phyloP scores from a whole-genome alignment of 2,113 vertebrate genomes.

The Acanthochromis polyacanthus region DNA sequence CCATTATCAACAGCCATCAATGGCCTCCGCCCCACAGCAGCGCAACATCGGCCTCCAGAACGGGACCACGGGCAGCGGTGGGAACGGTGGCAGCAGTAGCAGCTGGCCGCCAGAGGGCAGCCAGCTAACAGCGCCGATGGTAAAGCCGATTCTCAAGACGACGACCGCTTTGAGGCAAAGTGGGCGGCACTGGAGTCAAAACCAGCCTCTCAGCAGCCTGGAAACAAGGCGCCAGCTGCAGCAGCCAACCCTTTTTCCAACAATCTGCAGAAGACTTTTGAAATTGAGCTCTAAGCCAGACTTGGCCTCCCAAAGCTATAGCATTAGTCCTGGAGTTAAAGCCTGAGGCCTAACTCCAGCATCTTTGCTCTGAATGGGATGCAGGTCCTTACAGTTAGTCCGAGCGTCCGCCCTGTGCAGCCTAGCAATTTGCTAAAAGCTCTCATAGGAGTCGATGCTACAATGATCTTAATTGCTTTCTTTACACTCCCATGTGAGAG shows the following conservation, averaged over 20 bases:
- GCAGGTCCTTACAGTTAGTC: constrained; percentile 19
- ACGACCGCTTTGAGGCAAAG: constrained; percentile 92
- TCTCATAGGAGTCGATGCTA: constrained; percentile 33
- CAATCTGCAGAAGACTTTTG: constrained; percentile 93
- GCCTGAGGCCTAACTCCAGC: constrained; percentile 39
- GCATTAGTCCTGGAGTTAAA: constrained; percentile 39
- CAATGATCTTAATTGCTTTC: constrained; percentile 58
- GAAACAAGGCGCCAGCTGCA: constrained; percentile 66
- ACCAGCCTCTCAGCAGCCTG: constrained; percentile 73
- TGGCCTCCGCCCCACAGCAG: constrained; percentile 67
- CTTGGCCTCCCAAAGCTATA: constrained; percentile 48
- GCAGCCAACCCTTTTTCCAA: constrained; percentile 91
- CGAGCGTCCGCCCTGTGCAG: constrained; percentile 15
- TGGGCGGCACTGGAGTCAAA: constrained; percentile 93
- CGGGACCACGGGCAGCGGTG: constrained; percentile 66
- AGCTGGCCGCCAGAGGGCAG: constrained; percentile 88
- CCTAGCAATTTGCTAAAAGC: constrained; percentile 43
- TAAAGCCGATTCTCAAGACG: constrained; percentile 79
- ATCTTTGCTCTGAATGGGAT: constrained; percentile 32
- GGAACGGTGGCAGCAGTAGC: constrained; percentile 60
- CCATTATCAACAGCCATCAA: constrained; percentile 71
- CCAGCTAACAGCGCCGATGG: constrained; percentile 71
- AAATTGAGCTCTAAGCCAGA: constrained; percentile 90
- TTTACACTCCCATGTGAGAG: constrained; percentile 45
- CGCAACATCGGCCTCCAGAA: constrained; percentile 78